Evolutionary conservation across 2,113 vertebrate species (phyloP).

Genomic region (Hyperopisus bebe): DNA sequence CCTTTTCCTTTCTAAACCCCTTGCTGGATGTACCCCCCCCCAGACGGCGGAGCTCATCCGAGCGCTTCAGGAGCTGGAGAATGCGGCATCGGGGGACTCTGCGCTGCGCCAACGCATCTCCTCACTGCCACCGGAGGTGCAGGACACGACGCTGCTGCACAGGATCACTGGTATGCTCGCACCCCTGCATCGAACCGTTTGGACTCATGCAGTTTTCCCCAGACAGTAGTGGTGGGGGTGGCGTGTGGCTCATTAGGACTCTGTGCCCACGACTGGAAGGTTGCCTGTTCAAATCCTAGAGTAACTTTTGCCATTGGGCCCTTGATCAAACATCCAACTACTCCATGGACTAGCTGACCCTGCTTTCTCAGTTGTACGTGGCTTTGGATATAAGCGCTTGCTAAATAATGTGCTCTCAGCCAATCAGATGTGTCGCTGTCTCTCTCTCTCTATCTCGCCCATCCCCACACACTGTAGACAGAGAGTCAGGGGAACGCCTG

Average conservation of each 20-base stretch:
- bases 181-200: background rate
- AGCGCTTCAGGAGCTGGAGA: conserved; percentile 95
- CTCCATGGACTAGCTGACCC: background rate
- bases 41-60: conserved; percentile 92
- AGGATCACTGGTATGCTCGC: conserved; percentile 86
- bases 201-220: background rate
- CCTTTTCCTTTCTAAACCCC: background rate
- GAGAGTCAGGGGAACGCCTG: conserved; percentile 69
- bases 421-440: background rate
- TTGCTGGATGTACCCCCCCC: conserved; percentile 24
- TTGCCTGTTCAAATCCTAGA: background rate
- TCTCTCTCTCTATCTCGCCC: background rate
- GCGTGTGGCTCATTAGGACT: background rate
- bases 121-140: conserved; percentile 88
- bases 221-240: background rate
- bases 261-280: background rate
- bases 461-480: conserved; percentile 52
- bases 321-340: background rate
- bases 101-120: conserved; percentile 91
- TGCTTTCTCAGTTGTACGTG: background rate
- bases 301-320: background rate
- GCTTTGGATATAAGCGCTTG: background rate
- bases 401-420: background rate
- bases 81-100: conserved; percentile 88
- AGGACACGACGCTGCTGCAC: conserved; percentile 87